Evolutionary conservation across 2,888 invertebrate species (phyloP).

Genomic region (Epinotia ramella): DNA sequence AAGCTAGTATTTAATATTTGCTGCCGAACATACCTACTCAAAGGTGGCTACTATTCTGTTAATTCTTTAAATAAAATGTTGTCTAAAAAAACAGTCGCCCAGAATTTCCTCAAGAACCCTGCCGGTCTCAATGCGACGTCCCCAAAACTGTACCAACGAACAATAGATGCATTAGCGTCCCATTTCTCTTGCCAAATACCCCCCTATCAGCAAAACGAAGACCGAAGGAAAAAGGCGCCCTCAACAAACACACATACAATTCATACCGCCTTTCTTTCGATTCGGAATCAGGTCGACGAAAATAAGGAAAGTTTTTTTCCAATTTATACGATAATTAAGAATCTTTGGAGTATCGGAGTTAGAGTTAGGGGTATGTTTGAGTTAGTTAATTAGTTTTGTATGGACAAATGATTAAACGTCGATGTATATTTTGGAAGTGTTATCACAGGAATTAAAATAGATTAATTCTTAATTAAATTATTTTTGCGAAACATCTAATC

Average conservation of each 20-base stretch:
- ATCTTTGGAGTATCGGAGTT: background rate
- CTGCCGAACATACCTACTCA: too few species aligned
- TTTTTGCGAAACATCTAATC: too few species aligned
- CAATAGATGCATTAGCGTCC: slow-evolving; percentile 44
- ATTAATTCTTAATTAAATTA: too few species aligned
- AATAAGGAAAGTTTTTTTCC: slow-evolving; percentile 18
- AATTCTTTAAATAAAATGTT: background rate
- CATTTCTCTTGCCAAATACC: slow-evolving; percentile 44
- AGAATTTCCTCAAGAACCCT: slow-evolving; percentile 9
- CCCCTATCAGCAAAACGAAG: slow-evolving; percentile 22
- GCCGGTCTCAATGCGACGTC: slow-evolving; percentile 32
- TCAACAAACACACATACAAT: slow-evolving; percentile 1
- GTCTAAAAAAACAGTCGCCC: background rate
- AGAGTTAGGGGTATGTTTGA: slow-evolving; percentile 8
- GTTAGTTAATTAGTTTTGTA: slow-evolving; percentile 17
- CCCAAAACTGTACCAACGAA: slow-evolving; percentile 38
- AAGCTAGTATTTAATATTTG: too few species aligned
- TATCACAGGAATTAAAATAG: too few species aligned
- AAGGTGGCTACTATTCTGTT: too few species aligned
- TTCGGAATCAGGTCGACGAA: slow-evolving; percentile 22
- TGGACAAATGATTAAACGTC: background rate
- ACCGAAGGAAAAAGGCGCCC: slow-evolving; percentile 12
- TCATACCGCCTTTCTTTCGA: slow-evolving; percentile 7
- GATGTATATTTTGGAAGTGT: background rate
- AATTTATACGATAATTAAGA: slow-evolving; percentile 29